Conservation (phyloP, 2,113 vertebrate species). For the Brachypteracias leptosomus region DNA sequence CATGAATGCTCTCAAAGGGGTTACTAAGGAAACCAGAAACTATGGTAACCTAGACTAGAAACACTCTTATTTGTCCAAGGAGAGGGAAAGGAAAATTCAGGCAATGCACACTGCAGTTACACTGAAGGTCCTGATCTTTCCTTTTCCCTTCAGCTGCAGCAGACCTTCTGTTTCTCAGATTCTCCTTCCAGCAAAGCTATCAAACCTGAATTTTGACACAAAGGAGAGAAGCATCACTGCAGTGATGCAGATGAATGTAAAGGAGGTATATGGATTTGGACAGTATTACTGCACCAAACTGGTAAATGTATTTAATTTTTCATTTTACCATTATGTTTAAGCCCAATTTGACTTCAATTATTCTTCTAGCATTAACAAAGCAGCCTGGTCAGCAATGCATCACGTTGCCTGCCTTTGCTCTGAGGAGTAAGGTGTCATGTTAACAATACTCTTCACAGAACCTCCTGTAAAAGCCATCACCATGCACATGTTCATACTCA, state of each 20-base stretch:
- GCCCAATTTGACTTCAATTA: neutral
- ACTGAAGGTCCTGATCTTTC: conserved; percentile 23
- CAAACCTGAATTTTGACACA: neutral
- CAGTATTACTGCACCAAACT: neutral
- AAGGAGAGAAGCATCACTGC: neutral
- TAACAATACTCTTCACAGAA: neutral
- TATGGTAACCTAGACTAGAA: conserved; percentile 48
- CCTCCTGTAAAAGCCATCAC: neutral
- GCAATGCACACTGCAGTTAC: neutral
- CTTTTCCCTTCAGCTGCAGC: neutral
- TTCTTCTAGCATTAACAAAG: neutral
- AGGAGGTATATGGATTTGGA: neutral
- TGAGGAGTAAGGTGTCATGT: neutral
- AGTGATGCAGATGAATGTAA: neutral
- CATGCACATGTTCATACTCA: neutral
- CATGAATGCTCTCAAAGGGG: conserved; percentile 17
- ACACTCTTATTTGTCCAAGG: conserved; percentile 40
- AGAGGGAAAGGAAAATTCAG: conserved; percentile 32
- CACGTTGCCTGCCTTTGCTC: neutral
- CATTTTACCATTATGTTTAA: neutral
- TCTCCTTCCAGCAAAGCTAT: neutral
- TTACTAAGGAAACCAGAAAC: conserved; percentile 73
- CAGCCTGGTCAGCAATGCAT: neutral
- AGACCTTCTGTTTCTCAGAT: neutral
- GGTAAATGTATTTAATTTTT: neutral